Evolutionary conservation across 2,113 vertebrate species (phyloP).

Genomic region (Echinops telfairi): DNA sequence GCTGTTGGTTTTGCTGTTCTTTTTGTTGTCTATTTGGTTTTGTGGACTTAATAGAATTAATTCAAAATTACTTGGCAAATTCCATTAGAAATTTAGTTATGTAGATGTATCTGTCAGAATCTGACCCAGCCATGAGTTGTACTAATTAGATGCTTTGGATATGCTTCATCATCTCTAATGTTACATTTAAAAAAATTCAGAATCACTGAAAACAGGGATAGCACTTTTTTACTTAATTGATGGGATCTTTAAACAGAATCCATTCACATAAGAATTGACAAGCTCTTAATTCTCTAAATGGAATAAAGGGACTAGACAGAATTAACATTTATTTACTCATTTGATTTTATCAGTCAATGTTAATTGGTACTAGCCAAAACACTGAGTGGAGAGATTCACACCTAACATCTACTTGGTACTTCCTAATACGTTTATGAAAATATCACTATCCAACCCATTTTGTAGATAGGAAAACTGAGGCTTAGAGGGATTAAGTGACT

Average conservation of each 20-base stretch:
- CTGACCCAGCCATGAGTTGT: not conserved
- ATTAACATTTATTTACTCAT: not conserved
- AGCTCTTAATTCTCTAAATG: not conserved
- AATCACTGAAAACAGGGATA: not conserved
- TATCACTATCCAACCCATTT: not conserved
- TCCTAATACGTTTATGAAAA: not conserved
- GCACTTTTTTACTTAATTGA: not conserved
- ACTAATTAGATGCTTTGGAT: not conserved
- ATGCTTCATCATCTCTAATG: not conserved
- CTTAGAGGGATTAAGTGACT: not conserved
- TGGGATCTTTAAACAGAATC: not conserved
- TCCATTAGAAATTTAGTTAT: not conserved
- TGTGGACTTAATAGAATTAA: slow-evolving; percentile 12
- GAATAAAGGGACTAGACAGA: not conserved
- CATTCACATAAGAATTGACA: not conserved
- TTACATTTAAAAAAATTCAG: not conserved
- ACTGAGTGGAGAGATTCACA: not conserved
- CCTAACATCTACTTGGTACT: not conserved
- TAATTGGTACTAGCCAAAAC: not conserved
- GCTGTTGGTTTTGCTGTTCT: too few species aligned
- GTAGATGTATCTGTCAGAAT: not conserved
- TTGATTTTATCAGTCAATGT: not conserved
- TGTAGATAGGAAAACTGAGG: not conserved
- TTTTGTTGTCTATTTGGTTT: not conserved
- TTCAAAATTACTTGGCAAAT: not conserved